Conservation (phyloP, 2,888 invertebrate species). For the Blastobasis lacticolella region DNA sequence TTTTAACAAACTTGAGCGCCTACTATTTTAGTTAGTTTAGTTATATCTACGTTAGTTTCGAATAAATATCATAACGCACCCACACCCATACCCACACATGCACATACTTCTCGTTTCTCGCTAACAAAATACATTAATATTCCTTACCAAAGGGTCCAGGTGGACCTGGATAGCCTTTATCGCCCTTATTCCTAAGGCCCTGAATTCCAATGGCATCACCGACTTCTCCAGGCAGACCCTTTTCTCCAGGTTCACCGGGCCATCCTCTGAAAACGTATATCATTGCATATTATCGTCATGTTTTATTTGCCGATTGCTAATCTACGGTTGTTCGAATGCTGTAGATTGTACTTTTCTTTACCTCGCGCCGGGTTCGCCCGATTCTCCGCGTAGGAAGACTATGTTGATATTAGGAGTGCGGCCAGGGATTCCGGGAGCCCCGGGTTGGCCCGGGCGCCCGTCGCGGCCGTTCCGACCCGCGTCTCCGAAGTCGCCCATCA, state of each 20-base stretch:
- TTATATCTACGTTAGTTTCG: no score
- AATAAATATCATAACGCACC: no score
- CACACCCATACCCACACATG: background rate
- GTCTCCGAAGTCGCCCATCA: constrained; percentile 55
- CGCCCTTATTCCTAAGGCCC: constrained; percentile 57
- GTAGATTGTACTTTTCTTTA: constrained; percentile 19
- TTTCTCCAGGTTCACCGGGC: constrained; percentile 60
- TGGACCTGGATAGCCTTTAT: constrained; percentile 71
- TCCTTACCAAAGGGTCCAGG: constrained; percentile 41
- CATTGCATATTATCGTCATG: no score
- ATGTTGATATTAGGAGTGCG: constrained; percentile 42
- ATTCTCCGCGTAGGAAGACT: constrained; percentile 52
- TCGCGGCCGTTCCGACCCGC: constrained; percentile 63
- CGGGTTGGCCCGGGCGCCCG: constrained; percentile 68
- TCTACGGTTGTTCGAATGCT: no score
- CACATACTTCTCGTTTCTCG: background rate
- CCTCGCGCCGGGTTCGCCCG: constrained; percentile 62
- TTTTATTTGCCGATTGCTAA: no score
- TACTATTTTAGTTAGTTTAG: no score
- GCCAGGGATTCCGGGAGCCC: constrained; percentile 71
- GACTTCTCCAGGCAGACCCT: constrained; percentile 44
- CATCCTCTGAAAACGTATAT: constrained; percentile 26
- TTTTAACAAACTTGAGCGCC: no score
- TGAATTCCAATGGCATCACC: constrained; percentile 41
- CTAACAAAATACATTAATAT: background rate